These are phyloP conservation scores for Falco columbarius DNA, from an alignment of 2,797 vertebrate species.

Conservation along the genomic window DNA sequence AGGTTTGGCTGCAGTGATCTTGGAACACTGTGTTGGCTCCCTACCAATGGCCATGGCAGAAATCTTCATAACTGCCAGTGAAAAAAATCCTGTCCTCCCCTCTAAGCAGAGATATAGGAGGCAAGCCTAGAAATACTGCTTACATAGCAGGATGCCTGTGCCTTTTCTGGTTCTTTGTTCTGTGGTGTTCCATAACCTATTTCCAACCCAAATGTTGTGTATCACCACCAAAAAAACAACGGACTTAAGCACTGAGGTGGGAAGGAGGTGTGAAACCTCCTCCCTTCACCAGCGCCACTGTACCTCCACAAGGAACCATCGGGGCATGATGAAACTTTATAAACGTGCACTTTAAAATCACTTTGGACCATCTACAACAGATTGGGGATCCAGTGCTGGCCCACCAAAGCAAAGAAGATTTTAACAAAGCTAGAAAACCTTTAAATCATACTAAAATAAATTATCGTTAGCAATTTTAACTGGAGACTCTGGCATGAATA, in stretches of 20 bases:
- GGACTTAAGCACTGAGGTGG: not conserved
- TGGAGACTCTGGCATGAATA: not conserved
- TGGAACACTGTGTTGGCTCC: not conserved
- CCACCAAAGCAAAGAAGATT: not conserved
- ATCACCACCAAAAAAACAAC: not conserved
- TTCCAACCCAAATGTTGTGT: not conserved
- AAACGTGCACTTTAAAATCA: not conserved
- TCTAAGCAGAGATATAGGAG: not conserved
- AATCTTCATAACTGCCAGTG: not conserved
- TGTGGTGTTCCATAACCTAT: not conserved
- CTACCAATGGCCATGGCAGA: not conserved
- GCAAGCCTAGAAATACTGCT: not conserved
- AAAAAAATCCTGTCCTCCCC: not conserved
- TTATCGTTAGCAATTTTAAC: not conserved
- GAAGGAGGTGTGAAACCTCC: not conserved
- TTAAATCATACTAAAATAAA: not conserved
- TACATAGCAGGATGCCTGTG: fast-evolving
- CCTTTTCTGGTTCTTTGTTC: not conserved
- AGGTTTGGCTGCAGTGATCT: not conserved
- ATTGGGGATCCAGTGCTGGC: not conserved
- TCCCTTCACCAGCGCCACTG: not conserved
- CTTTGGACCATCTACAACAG: not conserved
- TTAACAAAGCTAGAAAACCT: not conserved
- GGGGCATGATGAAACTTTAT: not conserved
- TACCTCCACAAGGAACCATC: not conserved